phyloP scores from a whole-genome alignment of 2,888 invertebrate species.

The Arge pagana region DNA sequence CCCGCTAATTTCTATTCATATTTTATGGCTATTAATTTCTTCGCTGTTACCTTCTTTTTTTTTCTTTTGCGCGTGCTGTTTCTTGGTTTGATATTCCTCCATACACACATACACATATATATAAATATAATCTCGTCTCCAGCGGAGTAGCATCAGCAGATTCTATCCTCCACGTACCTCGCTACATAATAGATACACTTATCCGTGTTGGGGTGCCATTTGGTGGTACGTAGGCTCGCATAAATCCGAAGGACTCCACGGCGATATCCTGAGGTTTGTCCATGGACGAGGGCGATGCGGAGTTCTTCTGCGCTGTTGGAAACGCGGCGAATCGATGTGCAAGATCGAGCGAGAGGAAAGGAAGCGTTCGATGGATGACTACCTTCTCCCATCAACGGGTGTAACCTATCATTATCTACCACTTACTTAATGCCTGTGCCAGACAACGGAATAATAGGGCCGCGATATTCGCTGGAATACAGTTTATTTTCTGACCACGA shows the following conservation, averaged over 20 bases:
- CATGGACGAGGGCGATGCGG: too few species aligned
- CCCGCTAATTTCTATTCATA: constrained; percentile 60
- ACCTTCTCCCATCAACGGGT: constrained; percentile 54
- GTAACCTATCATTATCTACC: constrained; percentile 58
- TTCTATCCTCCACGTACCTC: not conserved
- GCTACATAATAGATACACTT: too few species aligned
- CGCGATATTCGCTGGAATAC: constrained; percentile 12
- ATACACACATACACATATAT: not conserved
- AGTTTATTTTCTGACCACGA: constrained; percentile 3
- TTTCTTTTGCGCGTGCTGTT: constrained; percentile 16
- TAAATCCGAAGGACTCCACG: too few species aligned
- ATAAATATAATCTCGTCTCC: too few species aligned
- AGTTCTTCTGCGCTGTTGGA: too few species aligned
- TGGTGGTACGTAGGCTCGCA: too few species aligned
- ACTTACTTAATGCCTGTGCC: constrained; percentile 57
- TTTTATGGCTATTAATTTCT: constrained; percentile 60
- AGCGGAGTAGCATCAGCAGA: too few species aligned
- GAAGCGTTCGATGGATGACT: constrained; percentile 46
- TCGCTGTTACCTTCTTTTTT: constrained; percentile 46
- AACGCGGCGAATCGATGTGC: not conserved
- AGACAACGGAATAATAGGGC: constrained; percentile 33
- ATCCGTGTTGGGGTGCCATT: too few species aligned
- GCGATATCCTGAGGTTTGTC: too few species aligned
- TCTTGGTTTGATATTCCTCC: constrained; percentile 3
- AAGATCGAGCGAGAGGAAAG: not conserved